Evolutionary conservation across 2,888 invertebrate genomes (phyloP).

Genomic region (Keiferia lycopersicella): DNA sequence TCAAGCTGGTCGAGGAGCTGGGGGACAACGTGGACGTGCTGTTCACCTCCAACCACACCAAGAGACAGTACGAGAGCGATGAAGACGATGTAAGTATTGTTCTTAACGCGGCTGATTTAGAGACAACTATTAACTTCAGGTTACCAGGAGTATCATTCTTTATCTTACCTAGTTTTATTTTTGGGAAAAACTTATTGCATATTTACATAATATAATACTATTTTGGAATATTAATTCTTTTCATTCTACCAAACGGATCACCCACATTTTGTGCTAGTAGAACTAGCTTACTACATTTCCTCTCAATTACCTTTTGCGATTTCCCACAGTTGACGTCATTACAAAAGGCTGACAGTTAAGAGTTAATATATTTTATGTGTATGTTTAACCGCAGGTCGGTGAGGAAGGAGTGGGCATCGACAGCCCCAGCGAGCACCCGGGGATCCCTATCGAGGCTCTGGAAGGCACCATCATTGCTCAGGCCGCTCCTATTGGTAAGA

Average conservation of each 20-base stretch:
- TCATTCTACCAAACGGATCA: too few relatives aligned
- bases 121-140: too few relatives aligned
- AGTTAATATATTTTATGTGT: background rate
- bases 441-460: conserved; percentile 63
- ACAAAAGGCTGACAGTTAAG: too few relatives aligned
- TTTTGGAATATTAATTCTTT: too few relatives aligned
- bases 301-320: background rate
- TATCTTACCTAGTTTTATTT: too few relatives aligned
- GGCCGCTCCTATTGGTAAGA: conserved; percentile 86
- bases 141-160: too few relatives aligned
- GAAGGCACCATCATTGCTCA: conserved; percentile 84
- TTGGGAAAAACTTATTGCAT: too few relatives aligned
- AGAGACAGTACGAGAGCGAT: conserved; percentile 54
- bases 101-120: too few relatives aligned
- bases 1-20: conserved; percentile 78
- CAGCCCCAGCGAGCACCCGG: conserved; percentile 47
- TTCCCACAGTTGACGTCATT: background rate
- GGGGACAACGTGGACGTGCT: conserved; percentile 74
- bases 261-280: too few relatives aligned
- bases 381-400: conserved; percentile 52
- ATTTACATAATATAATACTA: too few relatives aligned
- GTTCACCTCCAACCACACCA: conserved; percentile 55
- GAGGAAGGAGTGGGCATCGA: conserved; percentile 71
- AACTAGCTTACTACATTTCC: too few relatives aligned
- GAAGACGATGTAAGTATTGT: conserved; percentile 57